A percentile compares a stretch with the other conserved stretches of the same genome.
Evolutionary conservation across 2,888 invertebrate genomes (phyloP).

Genomic region (Drosophila subquinaria): DNA sequence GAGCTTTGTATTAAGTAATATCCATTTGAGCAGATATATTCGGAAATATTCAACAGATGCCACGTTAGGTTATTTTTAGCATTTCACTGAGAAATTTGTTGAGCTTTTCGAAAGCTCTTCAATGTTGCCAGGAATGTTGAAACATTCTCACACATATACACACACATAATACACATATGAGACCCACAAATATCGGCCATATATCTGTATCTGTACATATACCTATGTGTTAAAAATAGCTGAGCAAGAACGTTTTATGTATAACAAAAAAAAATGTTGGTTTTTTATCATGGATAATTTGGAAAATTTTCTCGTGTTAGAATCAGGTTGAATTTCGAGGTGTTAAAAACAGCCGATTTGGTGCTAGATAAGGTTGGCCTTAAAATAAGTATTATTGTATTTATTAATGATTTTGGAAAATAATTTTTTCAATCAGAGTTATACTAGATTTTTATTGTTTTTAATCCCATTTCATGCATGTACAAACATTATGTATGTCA

Average conservation of each 20-base stretch:
- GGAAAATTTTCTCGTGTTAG: conserved; percentile 32
- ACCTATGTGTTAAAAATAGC: conserved; percentile 53
- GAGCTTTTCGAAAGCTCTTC: conserved; percentile 50
- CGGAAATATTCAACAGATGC: conserved; percentile 75
- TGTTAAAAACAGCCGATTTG: conserved; percentile 12
- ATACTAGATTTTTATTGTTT: neutral
- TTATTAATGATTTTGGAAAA: too few relatives aligned
- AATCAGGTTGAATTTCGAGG: conserved; percentile 42
- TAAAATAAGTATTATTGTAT: neutral
- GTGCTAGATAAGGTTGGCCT: conserved; percentile 31
- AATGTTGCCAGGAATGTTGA: conserved; percentile 22
- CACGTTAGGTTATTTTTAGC: conserved; percentile 61
- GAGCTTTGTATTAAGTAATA: conserved; percentile 78
- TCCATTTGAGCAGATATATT: conserved; percentile 44
- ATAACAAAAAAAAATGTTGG: conserved; percentile 28
- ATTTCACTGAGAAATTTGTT: conserved; percentile 3
- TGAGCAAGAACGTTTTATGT: conserved; percentile 35
- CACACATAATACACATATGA: conserved; percentile 5
- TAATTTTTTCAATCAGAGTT: neutral
- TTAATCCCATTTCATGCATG: conserved; percentile 13
- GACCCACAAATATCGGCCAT: conserved; percentile 33
- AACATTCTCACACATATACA: conserved; percentile 4
- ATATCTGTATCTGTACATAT: conserved; percentile 11
- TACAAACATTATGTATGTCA: conserved; percentile 55
- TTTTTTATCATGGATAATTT: conserved; percentile 46